Base-by-base conservation (phyloP, 2,888 invertebrate species). In the Tortrix viridana region DNA sequence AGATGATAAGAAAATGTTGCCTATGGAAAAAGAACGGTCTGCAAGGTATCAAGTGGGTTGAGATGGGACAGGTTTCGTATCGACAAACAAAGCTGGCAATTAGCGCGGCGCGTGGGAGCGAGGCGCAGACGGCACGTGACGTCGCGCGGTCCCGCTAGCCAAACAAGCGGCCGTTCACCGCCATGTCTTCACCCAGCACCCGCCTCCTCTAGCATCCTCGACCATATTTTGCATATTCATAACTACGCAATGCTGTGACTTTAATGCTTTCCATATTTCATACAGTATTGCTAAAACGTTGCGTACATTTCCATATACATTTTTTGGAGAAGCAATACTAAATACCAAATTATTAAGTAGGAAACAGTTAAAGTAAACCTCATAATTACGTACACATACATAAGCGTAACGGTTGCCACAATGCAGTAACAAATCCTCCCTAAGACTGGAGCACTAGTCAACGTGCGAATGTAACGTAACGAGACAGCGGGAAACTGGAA, bases 91-190 rank as follows among this genome's bases (percentile, higher is more conserved):
- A 77, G 70, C 68, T 67, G 67, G 73, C 75, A 81, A 81, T 81
- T 79, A 82, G 72, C 74, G 69, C 65, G 69, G 74, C 75, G 78
- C 76, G 76, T 74, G 77, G 75, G 76, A 74, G 59, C 38, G 44
- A 22, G 58, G 49, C 44, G 41, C 26, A 23, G 47, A 44, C 50
- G 57, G 56, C 56, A 46, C 56, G 26, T 63, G 63, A 63, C 63
- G 63, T 63, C 68, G 69, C 65, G 64, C 64, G 60, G 79, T 82
- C 77, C 86, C 85, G 85, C 85, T 85, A 85, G 64, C 72, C 82
- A 84, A 85, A 85, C 81, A 84, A 23, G 70, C 74, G 80, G 80
- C 69, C 81, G 71, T 79, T 80, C 76, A 80, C 80, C 77, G 76
- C 71, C 56, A 19, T 23, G 44, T 18, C 57, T 53, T 54, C 49